These are phyloP conservation scores for Cettia cetti DNA, from an alignment of 2,113 vertebrate species.

Conservation along the genomic window DNA sequence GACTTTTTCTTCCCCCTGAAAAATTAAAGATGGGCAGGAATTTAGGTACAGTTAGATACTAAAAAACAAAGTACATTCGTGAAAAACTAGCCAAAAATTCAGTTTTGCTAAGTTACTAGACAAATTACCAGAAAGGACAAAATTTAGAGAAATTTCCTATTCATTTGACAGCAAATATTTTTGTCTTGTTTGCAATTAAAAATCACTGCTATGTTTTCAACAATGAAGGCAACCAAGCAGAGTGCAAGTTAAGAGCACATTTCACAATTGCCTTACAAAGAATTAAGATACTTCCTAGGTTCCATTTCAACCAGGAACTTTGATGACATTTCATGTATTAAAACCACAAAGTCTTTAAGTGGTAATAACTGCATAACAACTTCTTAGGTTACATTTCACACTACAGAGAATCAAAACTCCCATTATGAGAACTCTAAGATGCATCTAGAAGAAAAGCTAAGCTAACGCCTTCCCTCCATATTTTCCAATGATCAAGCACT, in stretches of 20 bases:
- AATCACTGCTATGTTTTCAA: not conserved
- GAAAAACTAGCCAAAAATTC: not conserved
- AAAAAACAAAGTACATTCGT: not conserved
- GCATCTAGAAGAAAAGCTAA: not conserved
- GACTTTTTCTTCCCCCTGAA: not conserved
- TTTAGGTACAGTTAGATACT: not conserved
- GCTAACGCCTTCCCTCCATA: not conserved
- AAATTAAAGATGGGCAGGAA: not conserved
- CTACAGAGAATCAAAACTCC: not conserved
- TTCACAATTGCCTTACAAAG: not conserved
- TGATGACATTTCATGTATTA: not conserved
- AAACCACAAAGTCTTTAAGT: not conserved
- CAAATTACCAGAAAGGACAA: not conserved
- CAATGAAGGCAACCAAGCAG: not conserved
- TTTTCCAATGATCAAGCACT: not conserved
- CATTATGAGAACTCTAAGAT: fast-evolving
- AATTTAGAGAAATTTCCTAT: not conserved
- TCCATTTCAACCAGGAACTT: not conserved
- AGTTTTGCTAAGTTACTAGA: not conserved
- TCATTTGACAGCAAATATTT: not conserved
- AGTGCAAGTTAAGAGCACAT: not conserved
- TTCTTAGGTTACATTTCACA: not conserved
- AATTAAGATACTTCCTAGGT: not conserved
- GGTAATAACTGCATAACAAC: not conserved
- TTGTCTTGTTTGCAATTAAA: not conserved